Evolutionary conservation across 2,797 vertebrate species (phyloP).

Genomic region (Halcyon smyrnensis): DNA sequence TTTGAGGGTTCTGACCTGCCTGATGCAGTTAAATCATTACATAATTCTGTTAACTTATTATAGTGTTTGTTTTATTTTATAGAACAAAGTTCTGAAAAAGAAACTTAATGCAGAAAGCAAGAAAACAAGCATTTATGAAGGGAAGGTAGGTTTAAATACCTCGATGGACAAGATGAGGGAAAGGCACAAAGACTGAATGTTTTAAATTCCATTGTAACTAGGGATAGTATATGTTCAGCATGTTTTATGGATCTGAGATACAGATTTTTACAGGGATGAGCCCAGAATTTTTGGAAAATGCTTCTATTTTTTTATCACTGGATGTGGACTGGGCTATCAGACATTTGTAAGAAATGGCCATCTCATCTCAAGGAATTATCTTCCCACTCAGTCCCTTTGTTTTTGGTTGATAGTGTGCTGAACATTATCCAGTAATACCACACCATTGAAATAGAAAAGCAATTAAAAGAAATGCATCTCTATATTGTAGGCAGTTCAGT

Average conservation of each 20-base stretch:
- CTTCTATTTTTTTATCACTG: not conserved
- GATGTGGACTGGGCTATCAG: not conserved
- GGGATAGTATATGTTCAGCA: not conserved
- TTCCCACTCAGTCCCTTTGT: not conserved
- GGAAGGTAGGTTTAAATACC: constrained; percentile 74
- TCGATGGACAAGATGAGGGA: not conserved
- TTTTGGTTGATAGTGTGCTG: not conserved
- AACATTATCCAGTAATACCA: not conserved
- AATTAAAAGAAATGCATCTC: not conserved
- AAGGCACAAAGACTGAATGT: not conserved
- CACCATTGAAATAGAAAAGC: not conserved
- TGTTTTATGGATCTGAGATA: not conserved
- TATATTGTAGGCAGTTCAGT: not conserved
- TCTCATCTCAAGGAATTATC: not conserved
- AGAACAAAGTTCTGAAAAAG: constrained; percentile 89
- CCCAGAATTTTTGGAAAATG: not conserved
- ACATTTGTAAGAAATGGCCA: not conserved
- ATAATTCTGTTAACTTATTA: not conserved
- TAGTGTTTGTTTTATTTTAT: constrained; percentile 49
- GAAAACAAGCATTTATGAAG: constrained; percentile 80
- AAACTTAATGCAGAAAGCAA: constrained; percentile 82
- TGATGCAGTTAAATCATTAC: not conserved
- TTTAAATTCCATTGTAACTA: not conserved
- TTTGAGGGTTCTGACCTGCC: not conserved
- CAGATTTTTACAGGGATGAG: not conserved